Conservation (phyloP, 2,113 vertebrate species). For the Acinonyx jubatus region DNA sequence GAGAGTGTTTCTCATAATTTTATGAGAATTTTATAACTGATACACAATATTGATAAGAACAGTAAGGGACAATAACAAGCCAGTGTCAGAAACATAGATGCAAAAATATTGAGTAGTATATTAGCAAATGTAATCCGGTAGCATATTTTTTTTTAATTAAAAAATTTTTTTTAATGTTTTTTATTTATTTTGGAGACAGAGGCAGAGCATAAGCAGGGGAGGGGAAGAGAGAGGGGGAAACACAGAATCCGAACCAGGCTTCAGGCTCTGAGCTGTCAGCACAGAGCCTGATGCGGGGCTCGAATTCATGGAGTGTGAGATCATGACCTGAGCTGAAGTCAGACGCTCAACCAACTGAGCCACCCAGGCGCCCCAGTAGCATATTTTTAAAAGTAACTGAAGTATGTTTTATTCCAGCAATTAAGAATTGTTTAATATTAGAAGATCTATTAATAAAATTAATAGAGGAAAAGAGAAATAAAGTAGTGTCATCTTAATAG, state of each 20-base stretch:
- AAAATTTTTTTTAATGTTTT: no score
- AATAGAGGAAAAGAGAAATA: not conserved
- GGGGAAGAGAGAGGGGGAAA: no score
- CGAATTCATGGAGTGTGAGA: no score
- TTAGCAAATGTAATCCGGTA: not conserved
- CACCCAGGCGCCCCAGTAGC: not conserved
- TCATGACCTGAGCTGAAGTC: no score
- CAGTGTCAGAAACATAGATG: not conserved
- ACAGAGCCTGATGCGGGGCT: no score
- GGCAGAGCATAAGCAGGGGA: no score
- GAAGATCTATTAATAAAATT: not conserved
- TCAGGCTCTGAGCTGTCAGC: no score
- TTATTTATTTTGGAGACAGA: no score
- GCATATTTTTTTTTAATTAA: not conserved
- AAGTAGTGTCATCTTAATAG: not conserved
- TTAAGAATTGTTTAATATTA: not conserved
- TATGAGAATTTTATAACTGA: not conserved
- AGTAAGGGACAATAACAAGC: not conserved
- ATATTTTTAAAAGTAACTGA: not conserved
- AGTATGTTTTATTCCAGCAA: not conserved
- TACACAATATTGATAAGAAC: not conserved
- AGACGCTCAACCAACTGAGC: no score
- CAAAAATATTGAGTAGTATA: not conserved
- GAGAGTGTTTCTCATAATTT: not conserved
- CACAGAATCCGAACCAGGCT: no score